Conservation (phyloP, 1,140 invertebrate species). For the Drosophila teissieri region DNA sequence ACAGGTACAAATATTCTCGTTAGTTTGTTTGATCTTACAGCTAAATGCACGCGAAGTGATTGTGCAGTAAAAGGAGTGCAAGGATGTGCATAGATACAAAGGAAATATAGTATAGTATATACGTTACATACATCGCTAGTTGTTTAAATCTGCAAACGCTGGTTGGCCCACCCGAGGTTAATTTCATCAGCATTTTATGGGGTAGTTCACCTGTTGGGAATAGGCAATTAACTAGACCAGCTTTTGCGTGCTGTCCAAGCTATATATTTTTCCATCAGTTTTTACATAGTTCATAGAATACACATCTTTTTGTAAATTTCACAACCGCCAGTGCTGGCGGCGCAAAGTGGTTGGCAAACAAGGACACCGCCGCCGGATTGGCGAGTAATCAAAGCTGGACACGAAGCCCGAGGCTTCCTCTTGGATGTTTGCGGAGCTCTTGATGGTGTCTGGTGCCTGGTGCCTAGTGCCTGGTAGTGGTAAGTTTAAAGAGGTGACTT, state of each 20-base stretch:
- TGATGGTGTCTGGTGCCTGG: not conserved
- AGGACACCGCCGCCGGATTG: slow-evolving; percentile 21
- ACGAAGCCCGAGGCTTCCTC: not conserved
- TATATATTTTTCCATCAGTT: not conserved
- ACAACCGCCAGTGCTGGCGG: not conserved
- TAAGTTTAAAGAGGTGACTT: too few relatives aligned
- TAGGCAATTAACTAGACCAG: too few relatives aligned
- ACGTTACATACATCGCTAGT: too few relatives aligned
- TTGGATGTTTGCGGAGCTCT: slow-evolving; percentile 38
- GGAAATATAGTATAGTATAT: too few relatives aligned
- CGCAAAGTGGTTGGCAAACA: slow-evolving; percentile 57
- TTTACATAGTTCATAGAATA: not conserved
- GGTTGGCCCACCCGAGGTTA: too few relatives aligned
- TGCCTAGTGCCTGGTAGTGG: not conserved
- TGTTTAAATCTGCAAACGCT: too few relatives aligned
- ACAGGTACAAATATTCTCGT: too few relatives aligned
- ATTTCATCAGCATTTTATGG: not conserved
- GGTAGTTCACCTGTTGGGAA: not conserved
- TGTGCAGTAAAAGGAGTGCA: too few relatives aligned
- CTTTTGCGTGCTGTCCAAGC: not conserved
- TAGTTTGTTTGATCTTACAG: too few relatives aligned
- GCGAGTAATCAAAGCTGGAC: slow-evolving; percentile 51
- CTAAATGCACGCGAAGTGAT: too few relatives aligned
- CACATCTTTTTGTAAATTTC: not conserved
- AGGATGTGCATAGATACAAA: too few relatives aligned